Evolutionary conservation across 2,113 vertebrate species (phyloP), one percentile per base, ranked within the genome.

Genomic region (Hoplias malabaricus): DNA sequence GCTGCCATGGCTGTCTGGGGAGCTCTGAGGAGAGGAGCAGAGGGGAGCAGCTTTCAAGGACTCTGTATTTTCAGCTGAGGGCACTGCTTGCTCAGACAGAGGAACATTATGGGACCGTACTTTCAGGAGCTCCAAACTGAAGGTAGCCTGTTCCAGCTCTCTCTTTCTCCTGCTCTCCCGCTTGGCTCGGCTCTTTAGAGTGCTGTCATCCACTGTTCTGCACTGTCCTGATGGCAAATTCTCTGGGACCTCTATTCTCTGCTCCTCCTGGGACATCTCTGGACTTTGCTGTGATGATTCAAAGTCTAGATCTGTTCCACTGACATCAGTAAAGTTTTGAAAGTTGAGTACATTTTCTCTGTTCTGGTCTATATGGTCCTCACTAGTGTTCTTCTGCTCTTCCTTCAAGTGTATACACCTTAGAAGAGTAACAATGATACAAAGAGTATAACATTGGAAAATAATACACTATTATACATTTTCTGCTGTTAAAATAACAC

Each of bases 81-180:
- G 11, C 19, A 53, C 21, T 21, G 71, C 23, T 61, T 61, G 27
- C 2, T 66, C 79, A 2, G 74, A 68, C 19, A 11, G 54, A n/a
- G 80, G 33, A 29, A 63, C 27, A 46, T 57, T 57, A n/a, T 46
- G 95, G 31, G 96, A 95, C 7, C 98, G 94, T 0, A 98, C 97
- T 86, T 99, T 99, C 0, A 98, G 93, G 79, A 98, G 88, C 84
- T 98, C 95, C 87, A 99, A 90, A 85, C 97, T 99, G 87, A 99
- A 99, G 74, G 94, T 94, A 0, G 97, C 98, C 84, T 99, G 98
- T 16, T 99, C 97, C 83, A 99, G 82, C 73, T 99, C 98, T 78
- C 98, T 92, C 94, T 97, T 96, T 77, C 98, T 91, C 66, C 97
- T 92, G 81, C 94, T 98, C 87, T 98, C 96, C 66, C 98, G 92